Conservation (phyloP, 30 jellyfish, hydroid and myxozoan species). For the Aurelia coerulea region DNA sequence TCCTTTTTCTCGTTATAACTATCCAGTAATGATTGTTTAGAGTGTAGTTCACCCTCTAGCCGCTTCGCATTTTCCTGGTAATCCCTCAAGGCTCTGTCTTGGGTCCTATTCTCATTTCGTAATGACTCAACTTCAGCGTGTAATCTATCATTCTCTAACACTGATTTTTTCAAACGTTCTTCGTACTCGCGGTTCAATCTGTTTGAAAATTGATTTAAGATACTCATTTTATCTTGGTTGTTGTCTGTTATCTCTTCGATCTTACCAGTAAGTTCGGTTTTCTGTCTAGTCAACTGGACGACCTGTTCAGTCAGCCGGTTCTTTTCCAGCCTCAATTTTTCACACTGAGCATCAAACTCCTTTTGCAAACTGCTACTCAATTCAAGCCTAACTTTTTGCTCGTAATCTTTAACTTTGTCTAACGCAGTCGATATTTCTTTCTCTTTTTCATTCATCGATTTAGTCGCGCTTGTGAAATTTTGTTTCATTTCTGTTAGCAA, state of each 20-base stretch:
- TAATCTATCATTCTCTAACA: conserved; percentile 72
- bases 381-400: conserved; percentile 41
- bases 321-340: conserved; percentile 55
- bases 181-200: conserved; percentile 82
- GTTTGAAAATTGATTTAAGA: conserved; percentile 45
- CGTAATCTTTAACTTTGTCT: conserved; percentile 38
- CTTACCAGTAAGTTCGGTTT: conserved; percentile 53
- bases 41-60: conserved; percentile 49
- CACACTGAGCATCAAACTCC: conserved; percentile 63
- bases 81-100: conserved; percentile 34
- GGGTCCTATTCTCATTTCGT: conserved; percentile 40
- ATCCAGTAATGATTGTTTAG: conserved; percentile 41
- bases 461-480: conserved; percentile 38
- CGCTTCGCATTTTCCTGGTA: conserved; percentile 45
- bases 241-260: conserved; percentile 48
- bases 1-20: conserved; percentile 59
- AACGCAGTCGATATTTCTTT: conserved; percentile 5
- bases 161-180: conserved; percentile 60
- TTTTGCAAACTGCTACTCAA: conserved; percentile 41
- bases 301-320: conserved; percentile 72
- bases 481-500: conserved; percentile 47
- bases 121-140: conserved; percentile 25
- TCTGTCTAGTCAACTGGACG: conserved; percentile 59
- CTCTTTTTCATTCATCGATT: conserved; percentile 39
- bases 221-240: conserved; percentile 32